Conservation (phyloP, 2,888 invertebrate species). For the Sisyra nigra region DNA sequence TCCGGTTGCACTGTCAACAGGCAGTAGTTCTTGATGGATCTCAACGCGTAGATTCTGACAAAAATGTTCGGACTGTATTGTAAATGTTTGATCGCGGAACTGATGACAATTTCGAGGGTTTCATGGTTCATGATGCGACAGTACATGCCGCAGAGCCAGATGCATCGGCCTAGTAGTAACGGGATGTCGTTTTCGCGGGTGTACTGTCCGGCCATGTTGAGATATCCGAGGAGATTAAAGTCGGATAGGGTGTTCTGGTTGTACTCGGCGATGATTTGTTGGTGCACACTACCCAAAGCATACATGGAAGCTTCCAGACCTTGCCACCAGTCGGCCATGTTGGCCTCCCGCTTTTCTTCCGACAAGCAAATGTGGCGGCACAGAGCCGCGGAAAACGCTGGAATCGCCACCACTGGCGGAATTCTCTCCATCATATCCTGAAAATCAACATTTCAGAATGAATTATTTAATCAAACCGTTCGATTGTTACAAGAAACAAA, state of each 20-base stretch:
- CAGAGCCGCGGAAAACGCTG: conserved; percentile 4
- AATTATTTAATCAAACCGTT: too few species aligned
- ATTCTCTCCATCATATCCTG: conserved; percentile 2
- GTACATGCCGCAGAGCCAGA: conserved; percentile 5
- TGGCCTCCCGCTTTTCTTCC: neutral
- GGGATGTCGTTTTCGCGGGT: conserved; percentile 5
- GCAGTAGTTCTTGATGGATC: neutral
- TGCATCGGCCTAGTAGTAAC: conserved; percentile 2
- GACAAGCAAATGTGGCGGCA: conserved; percentile 2
- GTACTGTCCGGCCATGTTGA: conserved; percentile 4
- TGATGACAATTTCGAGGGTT: conserved; percentile 3
- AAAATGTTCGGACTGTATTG: neutral
- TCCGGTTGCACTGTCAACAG: neutral
- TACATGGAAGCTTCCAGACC: conserved; percentile 35
- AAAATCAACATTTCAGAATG: too few species aligned
- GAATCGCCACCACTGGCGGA: neutral
- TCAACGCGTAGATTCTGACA: conserved; percentile 4
- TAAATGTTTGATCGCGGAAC: conserved; percentile 1
- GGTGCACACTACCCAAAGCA: conserved; percentile 31
- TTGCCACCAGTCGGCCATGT: conserved; percentile 32
- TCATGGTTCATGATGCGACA: neutral
- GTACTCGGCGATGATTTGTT: conserved; percentile 15
- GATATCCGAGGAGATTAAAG: conserved; percentile 2
- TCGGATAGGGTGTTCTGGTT: neutral
- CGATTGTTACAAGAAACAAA: conserved; percentile 1